These are phyloP conservation scores for Leptinotarsa undecemlineata DNA, from an alignment of 1,140 invertebrate species.

Conservation along the genomic window DNA sequence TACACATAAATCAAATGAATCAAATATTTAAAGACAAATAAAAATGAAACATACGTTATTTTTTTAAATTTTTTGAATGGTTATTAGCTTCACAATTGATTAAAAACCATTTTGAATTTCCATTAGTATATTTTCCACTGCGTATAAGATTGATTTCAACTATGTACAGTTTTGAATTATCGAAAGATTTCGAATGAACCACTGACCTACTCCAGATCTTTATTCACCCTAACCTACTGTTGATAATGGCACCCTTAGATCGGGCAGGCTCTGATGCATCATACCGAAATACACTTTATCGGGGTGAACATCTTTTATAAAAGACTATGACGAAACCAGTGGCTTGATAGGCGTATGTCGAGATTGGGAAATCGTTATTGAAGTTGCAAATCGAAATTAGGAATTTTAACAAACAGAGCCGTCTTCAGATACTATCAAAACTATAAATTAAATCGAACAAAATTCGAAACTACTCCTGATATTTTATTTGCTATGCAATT, in stretches of 20 bases:
- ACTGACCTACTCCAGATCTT: constrained; percentile 31
- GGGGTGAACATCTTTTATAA: constrained; percentile 8
- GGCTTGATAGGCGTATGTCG: neutral
- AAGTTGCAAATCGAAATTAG: neutral
- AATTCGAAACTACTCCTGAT: too few relatives aligned
- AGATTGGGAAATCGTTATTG: neutral
- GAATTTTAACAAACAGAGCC: neutral
- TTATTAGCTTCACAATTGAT: too few relatives aligned
- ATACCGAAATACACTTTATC: neutral
- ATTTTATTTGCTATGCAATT: too few relatives aligned
- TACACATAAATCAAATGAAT: too few relatives aligned
- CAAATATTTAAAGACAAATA: too few relatives aligned
- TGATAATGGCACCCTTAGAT: constrained; percentile 7
- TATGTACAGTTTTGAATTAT: too few relatives aligned
- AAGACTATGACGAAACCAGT: neutral
- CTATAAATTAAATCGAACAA: too few relatives aligned
- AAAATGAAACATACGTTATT: too few relatives aligned
- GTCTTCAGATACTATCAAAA: neutral
- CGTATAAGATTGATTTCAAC: too few relatives aligned
- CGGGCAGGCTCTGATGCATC: neutral
- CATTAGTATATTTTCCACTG: too few relatives aligned
- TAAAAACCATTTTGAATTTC: too few relatives aligned
- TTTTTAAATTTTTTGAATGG: too few relatives aligned
- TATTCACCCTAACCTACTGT: constrained; percentile 10
- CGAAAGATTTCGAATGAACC: constrained; percentile 15